These are phyloP conservation scores for Stichodactyla helianthus DNA, from an alignment of 64 coral and sea anemone genomes.

Conservation along the genomic window DNA sequence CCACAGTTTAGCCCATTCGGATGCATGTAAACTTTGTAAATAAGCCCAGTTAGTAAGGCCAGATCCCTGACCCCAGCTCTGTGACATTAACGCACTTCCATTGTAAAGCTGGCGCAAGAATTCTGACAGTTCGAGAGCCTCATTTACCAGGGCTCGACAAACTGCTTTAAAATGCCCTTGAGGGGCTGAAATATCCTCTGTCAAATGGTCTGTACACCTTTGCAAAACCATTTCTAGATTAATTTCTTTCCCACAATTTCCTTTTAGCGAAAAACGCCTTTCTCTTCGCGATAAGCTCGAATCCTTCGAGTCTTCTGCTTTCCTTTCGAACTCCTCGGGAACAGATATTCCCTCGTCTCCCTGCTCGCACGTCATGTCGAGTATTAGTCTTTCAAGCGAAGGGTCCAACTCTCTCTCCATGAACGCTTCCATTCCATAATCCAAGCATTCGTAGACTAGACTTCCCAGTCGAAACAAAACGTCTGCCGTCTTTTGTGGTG, in stretches of 20 bases:
- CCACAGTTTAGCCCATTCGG: constrained; percentile 92
- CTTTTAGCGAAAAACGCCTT: constrained; percentile 32
- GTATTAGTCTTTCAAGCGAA: constrained; percentile 66
- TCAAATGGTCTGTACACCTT: constrained; percentile 70
- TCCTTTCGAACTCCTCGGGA: constrained; percentile 44
- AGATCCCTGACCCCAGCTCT: constrained; percentile 72
- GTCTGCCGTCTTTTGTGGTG: constrained; percentile 53
- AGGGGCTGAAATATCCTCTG: constrained; percentile 45
- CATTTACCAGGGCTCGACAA: constrained; percentile 70
- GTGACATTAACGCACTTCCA: constrained; percentile 59
- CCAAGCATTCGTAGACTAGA: constrained; percentile 80
- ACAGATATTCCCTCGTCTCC: constrained; percentile 72
- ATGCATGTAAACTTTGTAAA: constrained; percentile 76
- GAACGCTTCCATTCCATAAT: constrained; percentile 80
- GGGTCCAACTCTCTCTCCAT: constrained; percentile 77
- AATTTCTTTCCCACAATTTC: constrained; percentile 38
- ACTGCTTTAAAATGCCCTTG: constrained; percentile 74
- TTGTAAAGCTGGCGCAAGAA: constrained; percentile 88
- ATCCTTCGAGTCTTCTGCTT: background rate
- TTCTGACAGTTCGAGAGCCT: constrained; percentile 60
- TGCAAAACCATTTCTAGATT: constrained; percentile 69
- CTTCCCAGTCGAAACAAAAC: constrained; percentile 72
- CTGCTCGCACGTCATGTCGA: constrained; percentile 83
- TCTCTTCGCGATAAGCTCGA: constrained; percentile 45
- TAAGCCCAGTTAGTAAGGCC: constrained; percentile 84